Evolutionary conservation across 1,140 invertebrate species (phyloP).

Genomic region (Drosophila takahashii): DNA sequence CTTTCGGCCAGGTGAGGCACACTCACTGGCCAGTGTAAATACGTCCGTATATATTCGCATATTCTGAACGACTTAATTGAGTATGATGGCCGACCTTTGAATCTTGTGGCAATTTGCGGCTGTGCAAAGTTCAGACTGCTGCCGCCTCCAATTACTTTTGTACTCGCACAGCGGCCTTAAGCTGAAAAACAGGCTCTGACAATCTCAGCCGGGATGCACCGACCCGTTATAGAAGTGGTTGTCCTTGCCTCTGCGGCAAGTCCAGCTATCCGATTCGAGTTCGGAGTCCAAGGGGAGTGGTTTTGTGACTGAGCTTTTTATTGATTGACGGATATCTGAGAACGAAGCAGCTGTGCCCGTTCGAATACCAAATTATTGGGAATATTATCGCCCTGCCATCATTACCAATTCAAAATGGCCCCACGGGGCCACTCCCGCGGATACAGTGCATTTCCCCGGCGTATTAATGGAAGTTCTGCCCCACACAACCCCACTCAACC

Average conservation of each 20-base stretch:
- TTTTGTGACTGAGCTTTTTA: constrained; percentile 14
- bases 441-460: not conserved
- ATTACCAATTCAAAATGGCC: constrained; percentile 28
- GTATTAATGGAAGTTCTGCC: not conserved
- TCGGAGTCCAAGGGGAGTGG: not conserved
- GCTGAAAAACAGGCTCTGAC: constrained; percentile 16
- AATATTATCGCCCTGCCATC: constrained; percentile 21
- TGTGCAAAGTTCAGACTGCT: constrained; percentile 43
- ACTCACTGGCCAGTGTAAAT: not conserved
- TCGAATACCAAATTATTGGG: constrained; percentile 9
- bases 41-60: not conserved
- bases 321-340: constrained; percentile 35
- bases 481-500: not conserved
- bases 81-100: constrained; percentile 43
- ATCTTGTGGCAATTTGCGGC: constrained; percentile 6
- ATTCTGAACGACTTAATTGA: constrained; percentile 43
- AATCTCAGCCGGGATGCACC: constrained; percentile 13
- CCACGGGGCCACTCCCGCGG: not conserved
- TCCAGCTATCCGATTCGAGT: not conserved
- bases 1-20: constrained; percentile 15
- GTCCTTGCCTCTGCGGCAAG: constrained; percentile 17
- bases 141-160: constrained; percentile 37
- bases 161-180: constrained; percentile 4
- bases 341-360: constrained; percentile 46
- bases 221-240: constrained; percentile 24